Percentiles rank a stretch among this genome's conserved stretches.
Evolutionary conservation across 1,140 invertebrate genomes (phyloP).

Genomic region (Polypedilum vanderplanki): DNA sequence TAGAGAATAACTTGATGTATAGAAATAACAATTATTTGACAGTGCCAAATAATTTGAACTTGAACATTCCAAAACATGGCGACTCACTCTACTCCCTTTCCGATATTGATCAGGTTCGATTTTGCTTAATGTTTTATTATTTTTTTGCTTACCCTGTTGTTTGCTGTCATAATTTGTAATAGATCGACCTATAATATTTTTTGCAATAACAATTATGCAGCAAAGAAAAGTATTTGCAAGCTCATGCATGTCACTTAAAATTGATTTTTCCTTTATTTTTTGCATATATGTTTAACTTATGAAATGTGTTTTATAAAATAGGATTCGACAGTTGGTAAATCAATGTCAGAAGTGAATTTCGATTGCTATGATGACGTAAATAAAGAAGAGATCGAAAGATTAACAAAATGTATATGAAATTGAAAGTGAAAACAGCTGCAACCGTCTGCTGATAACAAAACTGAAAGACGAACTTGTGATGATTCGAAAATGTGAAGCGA

Average conservation of each 20-base stretch:
- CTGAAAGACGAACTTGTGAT: background rate
- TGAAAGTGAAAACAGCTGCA: constrained; percentile 24
- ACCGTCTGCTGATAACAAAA: background rate
- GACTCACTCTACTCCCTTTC: constrained; percentile 6
- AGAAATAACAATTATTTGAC: constrained; percentile 22
- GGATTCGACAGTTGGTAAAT: constrained; percentile 4
- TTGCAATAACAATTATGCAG: too few relatives aligned
- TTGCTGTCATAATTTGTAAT: too few relatives aligned
- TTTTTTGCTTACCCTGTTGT: too few relatives aligned
- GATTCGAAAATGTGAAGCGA: constrained; percentile 8
- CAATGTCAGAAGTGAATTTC: constrained; percentile 10
- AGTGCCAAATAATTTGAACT: constrained; percentile 21
- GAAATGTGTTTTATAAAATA: background rate
- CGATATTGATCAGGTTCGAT: constrained; percentile 19
- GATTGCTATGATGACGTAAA: background rate
- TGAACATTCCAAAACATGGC: background rate
- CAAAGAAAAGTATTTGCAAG: too few relatives aligned
- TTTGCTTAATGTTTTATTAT: too few relatives aligned
- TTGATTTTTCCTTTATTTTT: background rate
- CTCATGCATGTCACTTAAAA: background rate
- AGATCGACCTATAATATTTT: too few relatives aligned
- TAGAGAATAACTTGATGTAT: constrained; percentile 22
- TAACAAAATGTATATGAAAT: background rate
- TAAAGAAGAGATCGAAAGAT: background rate
- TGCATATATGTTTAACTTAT: background rate